Conservation (phyloP, 2,113 vertebrate species). For the Neogobius melanostomus region DNA sequence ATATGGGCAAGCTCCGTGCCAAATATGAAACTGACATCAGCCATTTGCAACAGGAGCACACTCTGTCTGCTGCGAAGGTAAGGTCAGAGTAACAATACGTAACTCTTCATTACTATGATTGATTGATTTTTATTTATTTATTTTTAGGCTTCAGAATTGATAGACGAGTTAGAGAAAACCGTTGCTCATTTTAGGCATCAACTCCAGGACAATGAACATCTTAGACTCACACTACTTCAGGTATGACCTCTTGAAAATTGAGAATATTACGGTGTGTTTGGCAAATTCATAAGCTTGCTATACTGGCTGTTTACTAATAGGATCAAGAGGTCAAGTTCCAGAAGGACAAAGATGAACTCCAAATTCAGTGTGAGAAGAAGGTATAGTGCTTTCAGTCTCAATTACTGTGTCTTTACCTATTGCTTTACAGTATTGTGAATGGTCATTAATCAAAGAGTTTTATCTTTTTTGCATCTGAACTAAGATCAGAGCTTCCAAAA, state of each 20-base stretch:
- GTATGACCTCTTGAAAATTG: slow-evolving; percentile 61
- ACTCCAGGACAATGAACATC: slow-evolving; percentile 79
- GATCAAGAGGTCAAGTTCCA: slow-evolving; percentile 83
- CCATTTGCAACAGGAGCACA: slow-evolving; percentile 84
- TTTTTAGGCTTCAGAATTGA: slow-evolving; percentile 79
- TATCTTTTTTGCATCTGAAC: too few relatives aligned
- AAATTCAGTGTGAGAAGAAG: slow-evolving; percentile 83
- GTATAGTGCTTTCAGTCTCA: slow-evolving; percentile 59
- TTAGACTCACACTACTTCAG: slow-evolving; percentile 79
- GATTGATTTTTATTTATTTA: background rate
- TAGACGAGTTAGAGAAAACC: slow-evolving; percentile 79
- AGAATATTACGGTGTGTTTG: background rate
- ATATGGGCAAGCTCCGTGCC: slow-evolving; percentile 76
- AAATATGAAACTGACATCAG: slow-evolving; percentile 80
- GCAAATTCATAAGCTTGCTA: slow-evolving; percentile 6
- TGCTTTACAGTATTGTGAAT: too few relatives aligned
- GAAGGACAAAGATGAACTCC: slow-evolving; percentile 81
- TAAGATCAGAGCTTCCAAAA: too few relatives aligned
- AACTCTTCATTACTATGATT: background rate
- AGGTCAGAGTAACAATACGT: slow-evolving; percentile 72
- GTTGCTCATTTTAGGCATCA: slow-evolving; percentile 80
- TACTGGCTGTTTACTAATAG: slow-evolving; percentile 57
- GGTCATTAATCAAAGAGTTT: too few relatives aligned
- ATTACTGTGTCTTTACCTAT: too few relatives aligned
- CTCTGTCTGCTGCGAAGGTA: slow-evolving; percentile 85